Conservation (phyloP, 1,140 invertebrate genomes). For the Babylonia areolata region DNA sequence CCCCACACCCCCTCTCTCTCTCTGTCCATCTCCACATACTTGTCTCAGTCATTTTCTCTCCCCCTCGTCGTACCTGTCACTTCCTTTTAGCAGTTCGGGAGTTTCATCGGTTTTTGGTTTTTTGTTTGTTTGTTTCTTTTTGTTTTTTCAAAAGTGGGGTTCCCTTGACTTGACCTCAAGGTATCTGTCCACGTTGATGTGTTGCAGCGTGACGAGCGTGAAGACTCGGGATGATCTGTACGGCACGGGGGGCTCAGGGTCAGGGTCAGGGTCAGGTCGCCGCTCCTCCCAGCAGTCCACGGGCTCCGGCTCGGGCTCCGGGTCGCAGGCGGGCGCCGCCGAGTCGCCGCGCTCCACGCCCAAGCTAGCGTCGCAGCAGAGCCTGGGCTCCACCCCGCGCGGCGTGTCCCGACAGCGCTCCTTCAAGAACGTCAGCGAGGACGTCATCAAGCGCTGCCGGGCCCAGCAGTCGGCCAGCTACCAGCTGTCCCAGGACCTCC, state of each 20-base stretch:
- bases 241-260: background rate
- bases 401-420: constrained; percentile 67
- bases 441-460: constrained; percentile 68
- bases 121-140: no score
- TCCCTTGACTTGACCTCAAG: no score
- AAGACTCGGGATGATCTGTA: constrained; percentile 39
- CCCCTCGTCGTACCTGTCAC: no score
- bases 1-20: no score
- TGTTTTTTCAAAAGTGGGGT: no score
- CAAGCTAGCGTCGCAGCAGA: constrained; percentile 40
- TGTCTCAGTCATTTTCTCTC: no score
- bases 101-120: no score
- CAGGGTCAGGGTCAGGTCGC: background rate
- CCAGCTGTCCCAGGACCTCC: constrained; percentile 95
- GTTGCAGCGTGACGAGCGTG: constrained; percentile 30
- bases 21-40: no score
- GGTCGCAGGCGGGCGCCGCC: background rate
- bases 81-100: no score
- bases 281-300: background rate
- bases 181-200: no score
- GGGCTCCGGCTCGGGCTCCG: background rate
- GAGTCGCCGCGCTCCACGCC: constrained; percentile 40
- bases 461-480: constrained; percentile 79
- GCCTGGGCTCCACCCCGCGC: constrained; percentile 1
- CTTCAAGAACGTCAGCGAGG: constrained; percentile 69